These are phyloP conservation scores for Paradoxurus hermaphroditus DNA, from an alignment of 2,113 vertebrate species.

Conservation along the genomic window DNA sequence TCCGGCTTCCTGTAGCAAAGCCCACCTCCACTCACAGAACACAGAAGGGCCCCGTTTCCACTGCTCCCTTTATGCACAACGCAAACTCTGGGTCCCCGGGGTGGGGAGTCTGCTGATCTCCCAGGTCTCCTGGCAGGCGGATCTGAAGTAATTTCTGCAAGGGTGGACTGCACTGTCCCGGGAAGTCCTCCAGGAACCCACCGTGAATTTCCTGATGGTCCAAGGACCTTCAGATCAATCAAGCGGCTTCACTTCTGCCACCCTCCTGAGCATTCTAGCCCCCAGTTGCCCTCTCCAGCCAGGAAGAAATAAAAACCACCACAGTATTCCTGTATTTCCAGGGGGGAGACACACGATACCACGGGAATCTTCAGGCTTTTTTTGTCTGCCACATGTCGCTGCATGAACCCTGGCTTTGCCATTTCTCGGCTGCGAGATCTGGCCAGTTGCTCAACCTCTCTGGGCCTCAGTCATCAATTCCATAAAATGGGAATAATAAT, in stretches of 20 bases:
- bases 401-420: not conserved
- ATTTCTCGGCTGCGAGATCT: not conserved
- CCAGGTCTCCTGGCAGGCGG: fast-evolving
- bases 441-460: not conserved
- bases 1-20: not conserved
- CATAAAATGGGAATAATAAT: not conserved
- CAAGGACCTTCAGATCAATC: not conserved
- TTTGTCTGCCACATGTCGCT: fast-evolving
- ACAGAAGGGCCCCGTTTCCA: not conserved
- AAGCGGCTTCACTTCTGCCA: not conserved
- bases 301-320: not conserved
- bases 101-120: not conserved
- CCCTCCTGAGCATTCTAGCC: not conserved
- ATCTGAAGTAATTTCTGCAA: not conserved
- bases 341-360: not conserved
- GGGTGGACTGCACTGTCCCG: not conserved
- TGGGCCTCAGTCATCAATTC: not conserved
- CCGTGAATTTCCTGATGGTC: not conserved
- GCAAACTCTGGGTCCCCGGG: not conserved
- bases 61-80: not conserved
- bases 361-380: fast-evolving
- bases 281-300: not conserved
- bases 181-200: not conserved
- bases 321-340: fast-evolving
- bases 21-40: not conserved